Percentiles rank a stretch among this genome's conserved stretches.
These are phyloP conservation scores for Mus spicilegus DNA, from an alignment of 2,113 vertebrate species.

Conservation along the genomic window DNA sequence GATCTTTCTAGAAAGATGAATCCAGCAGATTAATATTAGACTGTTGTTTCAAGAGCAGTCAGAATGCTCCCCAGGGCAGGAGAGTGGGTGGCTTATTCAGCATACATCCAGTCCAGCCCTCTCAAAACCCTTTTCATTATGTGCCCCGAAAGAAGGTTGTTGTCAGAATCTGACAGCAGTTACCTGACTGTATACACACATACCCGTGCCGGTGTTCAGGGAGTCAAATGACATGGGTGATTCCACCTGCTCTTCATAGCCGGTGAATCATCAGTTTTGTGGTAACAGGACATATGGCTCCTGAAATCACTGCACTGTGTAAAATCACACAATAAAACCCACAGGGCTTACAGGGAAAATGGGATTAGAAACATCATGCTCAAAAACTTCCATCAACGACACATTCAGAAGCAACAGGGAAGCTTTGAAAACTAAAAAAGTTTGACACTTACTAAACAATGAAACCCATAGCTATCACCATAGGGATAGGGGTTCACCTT, in stretches of 20 bases:
- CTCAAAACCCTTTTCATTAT: background rate
- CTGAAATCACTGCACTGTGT: background rate
- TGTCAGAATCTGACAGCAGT: background rate
- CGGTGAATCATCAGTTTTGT: background rate
- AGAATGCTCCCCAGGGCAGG: background rate
- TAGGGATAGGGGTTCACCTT: background rate
- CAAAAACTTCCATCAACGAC: background rate
- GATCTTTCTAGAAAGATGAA: background rate
- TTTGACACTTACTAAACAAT: background rate
- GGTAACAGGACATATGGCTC: background rate
- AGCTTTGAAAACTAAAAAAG: background rate
- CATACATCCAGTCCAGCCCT: background rate
- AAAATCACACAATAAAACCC: constrained; percentile 3
- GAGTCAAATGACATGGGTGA: background rate
- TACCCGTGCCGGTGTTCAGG: background rate
- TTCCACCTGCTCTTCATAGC: background rate
- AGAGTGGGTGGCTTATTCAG: background rate
- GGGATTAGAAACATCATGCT: background rate
- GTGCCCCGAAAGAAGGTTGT: background rate
- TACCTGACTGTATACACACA: background rate
- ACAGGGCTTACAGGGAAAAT: background rate
- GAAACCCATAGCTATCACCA: background rate
- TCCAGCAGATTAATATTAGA: background rate
- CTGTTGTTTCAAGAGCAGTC: background rate
- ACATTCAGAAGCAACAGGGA: background rate